Conservation (phyloP, 1,140 invertebrate species). For the Drosophila arizonae region DNA sequence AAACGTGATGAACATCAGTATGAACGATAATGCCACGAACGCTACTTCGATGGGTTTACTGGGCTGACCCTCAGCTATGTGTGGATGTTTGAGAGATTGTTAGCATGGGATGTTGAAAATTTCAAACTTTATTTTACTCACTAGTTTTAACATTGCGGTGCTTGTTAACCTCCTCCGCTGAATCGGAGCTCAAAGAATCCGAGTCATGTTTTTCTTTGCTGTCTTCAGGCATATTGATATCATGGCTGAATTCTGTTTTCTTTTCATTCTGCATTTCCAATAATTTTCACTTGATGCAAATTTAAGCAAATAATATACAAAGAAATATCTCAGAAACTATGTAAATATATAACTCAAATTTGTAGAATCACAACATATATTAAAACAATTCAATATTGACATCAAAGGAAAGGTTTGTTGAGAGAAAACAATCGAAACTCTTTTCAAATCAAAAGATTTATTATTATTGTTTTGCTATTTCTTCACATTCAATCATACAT, state of each 20-base stretch:
- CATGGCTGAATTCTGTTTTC: neutral
- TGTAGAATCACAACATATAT: neutral
- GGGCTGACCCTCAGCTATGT: constrained; percentile 83
- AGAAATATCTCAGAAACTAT: neutral
- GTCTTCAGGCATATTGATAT: too few relatives aligned
- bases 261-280: neutral
- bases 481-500: too few relatives aligned
- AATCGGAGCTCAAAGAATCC: constrained; percentile 21
- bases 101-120: neutral
- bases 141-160: constrained; percentile 56
- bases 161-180: neutral
- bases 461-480: too few relatives aligned
- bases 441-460: too few relatives aligned
- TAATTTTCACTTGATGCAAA: neutral
- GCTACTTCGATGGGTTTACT: constrained; percentile 88
- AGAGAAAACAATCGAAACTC: too few relatives aligned
- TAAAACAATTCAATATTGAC: neutral
- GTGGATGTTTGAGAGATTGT: neutral
- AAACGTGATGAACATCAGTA: constrained; percentile 90
- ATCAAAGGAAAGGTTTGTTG: neutral
- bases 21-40: constrained; percentile 89
- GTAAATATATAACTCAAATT: neutral
- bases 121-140: constrained; percentile 6
- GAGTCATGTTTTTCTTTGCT: neutral
- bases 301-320: neutral